Evolutionary conservation across 2,888 invertebrate genomes (phyloP), one percentile per base, ranked within the genome.

Genomic region (Agonopterix subpropinquella): DNA sequence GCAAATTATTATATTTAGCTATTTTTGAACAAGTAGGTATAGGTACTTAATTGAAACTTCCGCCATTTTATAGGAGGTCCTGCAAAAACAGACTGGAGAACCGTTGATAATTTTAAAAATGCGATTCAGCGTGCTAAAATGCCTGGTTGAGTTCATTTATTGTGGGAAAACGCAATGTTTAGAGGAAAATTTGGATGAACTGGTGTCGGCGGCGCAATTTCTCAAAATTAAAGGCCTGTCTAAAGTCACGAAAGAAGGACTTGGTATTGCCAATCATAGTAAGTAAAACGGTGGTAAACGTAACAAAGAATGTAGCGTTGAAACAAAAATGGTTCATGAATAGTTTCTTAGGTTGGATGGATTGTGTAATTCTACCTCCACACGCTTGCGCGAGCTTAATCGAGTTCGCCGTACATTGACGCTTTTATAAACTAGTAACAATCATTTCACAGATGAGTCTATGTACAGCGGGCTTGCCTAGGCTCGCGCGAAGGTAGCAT

Each of bases 121-220:
- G 88, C 90, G 92, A 67, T 93, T 93, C 75, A 89, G 90, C 61
- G 92, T 93, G 36, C 78, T 94, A 52, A 93, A 93, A 76, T 92
- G 92, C 45, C 85, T 94, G 53, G 91, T 94, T 36, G 94, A 94
- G 72, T 94, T 93, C 63, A 94, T 94, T 91, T 94, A 94, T 67
- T 93, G 92, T 64, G 94, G 94, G 1, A 93, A 93, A 82, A 93
- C 93, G 1, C 91, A 91, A 58, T 91, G 94, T 57, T 80, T 91
- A 47, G 92, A 93, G 72, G 91, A 92, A 60, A 90, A 92, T 70
- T 81, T 93, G 57, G 92, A 92, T 59, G 91, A 92, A 60, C 72
- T 94, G 45, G 89, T 93, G 44, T 91, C 92, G 48, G 93, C 93
- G 7, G 93, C 93, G 18, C 92, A 91, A 70, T 90, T 92, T 64